Evolutionary conservation across 2,113 vertebrate species (phyloP), one percentile per base, ranked within the genome.

Genomic region (Chaenogobius annularis): DNA sequence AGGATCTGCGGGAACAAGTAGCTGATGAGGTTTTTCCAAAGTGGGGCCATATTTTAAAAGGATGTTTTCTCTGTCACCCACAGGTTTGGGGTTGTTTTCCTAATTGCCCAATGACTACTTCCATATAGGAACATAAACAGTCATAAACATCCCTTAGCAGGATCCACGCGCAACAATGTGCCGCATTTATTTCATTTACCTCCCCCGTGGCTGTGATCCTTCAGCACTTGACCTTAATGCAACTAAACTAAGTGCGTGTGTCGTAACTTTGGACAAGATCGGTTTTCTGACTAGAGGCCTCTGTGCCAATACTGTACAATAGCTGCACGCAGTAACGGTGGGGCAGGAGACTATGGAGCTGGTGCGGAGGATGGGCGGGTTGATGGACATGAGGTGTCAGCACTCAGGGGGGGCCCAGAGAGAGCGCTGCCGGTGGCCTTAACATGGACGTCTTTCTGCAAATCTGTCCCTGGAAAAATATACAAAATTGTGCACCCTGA

Each of bases 301-400:
- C 55, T 43, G 64, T 72, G 47, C 40, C 72, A 31, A 50, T 85
- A 87, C 79, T 82, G 83, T 83, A 85, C 77, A 76, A 78, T 46
- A 59, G 7, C 26, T 43, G 48, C 65, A 72, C 68, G 66, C 13
- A 12, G 50, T 58, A 11, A 7, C n/a, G 13, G 11, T 3, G 9
- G 35, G 69, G 8, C 31, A 22, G 61, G 43, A 73, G 68, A 68
- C 50, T 55, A 9, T 50, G 56, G 37, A 66, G 71, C 65, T 52
- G 67, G 78, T 63, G 77, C 67, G 59, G 81, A 69, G 65, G 81
- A 86, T 37, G 70, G 48, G 59, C 47, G 85, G 83, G 91, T 85
- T 92, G 90, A 93, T 83, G 69, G 92, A 91, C 85, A 79, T 17
- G 59, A 74, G 48, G 65, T 90, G 86, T 92, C 89, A 90, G 78